Base-by-base conservation (phyloP, 2,113 vertebrate genomes). In the Benitochromis conjunctus region DNA sequence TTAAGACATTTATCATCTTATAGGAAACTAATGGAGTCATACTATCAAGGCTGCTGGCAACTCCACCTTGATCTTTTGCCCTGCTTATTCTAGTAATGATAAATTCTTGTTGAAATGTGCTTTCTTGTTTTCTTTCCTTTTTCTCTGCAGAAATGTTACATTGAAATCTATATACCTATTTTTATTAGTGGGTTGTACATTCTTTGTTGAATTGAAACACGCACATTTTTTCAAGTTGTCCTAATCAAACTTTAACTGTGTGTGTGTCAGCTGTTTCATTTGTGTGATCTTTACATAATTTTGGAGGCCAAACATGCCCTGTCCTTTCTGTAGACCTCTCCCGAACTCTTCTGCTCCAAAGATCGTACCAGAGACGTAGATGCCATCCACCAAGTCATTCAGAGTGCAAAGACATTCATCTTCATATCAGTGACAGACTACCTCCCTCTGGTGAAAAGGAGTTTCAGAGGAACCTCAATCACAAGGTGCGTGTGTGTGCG, bases 401-500 rank as follows among this genome's bases (percentile, higher is more conserved):
- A 94, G 83, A 91, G 84, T 11, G 95, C 95, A 38, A 90, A 92
- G 79, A 87, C 79, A 4, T 95, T 95, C 7, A 29, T 94, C 88
- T 94, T 90, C 86, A 95, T 95, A 55, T 95, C 94, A 3, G 95
- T 95, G 90, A 94, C 91, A 1, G 94, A 95, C 93, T 95, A 95
- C 87, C 95, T 95, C 83, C 95, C 95, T 51, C 87, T 95, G 71
- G 79, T 95, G 48, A 94, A 26, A 90, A 90, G 88, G 86, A 90
- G 66, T 16, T 87, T 86, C 78, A 91, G 86, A 91, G 93, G 94
- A 88, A 90, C 62, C 71, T 38, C 78, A 14, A 43, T 94, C 81
- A 94, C 93, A 46, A 95, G 93, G 95, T 95, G 80, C 53, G 29
- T 43, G 80, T 56, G 29, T 43, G 21, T 13, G 3, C 2, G 7